Evolutionary conservation across 1,140 invertebrate genomes (phyloP).

Genomic region (Brachionus calyciflorus): DNA sequence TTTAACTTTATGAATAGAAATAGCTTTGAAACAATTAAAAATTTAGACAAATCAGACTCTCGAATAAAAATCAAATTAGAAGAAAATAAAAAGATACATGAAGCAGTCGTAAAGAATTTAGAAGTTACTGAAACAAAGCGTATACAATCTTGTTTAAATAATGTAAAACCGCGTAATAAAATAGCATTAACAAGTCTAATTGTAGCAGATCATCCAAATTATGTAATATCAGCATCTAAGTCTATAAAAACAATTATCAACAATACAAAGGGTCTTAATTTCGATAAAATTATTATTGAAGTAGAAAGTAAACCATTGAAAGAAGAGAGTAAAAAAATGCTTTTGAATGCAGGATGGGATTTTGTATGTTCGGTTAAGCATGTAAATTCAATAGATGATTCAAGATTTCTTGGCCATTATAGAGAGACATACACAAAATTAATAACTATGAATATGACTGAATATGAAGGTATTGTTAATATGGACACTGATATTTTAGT

Average conservation of each 20-base stretch:
- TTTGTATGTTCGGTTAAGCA: not conserved
- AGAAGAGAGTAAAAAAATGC: not conserved
- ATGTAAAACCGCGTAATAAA: not conserved
- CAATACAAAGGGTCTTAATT: not conserved
- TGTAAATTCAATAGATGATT: not conserved
- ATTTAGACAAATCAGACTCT: too few relatives aligned
- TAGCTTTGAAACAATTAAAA: too few relatives aligned
- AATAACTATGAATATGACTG: not conserved
- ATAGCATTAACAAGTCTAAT: not conserved
- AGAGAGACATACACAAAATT: not conserved
- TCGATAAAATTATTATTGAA: slow-evolving; percentile 1
- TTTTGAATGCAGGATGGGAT: not conserved
- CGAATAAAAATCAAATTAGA: too few relatives aligned
- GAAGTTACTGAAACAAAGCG: too few relatives aligned
- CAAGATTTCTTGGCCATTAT: not conserved
- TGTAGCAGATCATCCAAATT: not conserved
- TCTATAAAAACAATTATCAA: not conserved
- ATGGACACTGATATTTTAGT: not conserved
- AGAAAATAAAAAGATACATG: too few relatives aligned
- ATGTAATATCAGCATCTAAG: not conserved
- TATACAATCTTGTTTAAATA: not conserved
- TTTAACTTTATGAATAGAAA: too few relatives aligned
- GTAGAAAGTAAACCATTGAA: not conserved
- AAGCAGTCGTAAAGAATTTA: too few relatives aligned
- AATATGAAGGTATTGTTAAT: slow-evolving; percentile 4